Evolutionary conservation across 2,797 vertebrate species (phyloP).

Genomic region (Philypnodon macrostomus): DNA sequence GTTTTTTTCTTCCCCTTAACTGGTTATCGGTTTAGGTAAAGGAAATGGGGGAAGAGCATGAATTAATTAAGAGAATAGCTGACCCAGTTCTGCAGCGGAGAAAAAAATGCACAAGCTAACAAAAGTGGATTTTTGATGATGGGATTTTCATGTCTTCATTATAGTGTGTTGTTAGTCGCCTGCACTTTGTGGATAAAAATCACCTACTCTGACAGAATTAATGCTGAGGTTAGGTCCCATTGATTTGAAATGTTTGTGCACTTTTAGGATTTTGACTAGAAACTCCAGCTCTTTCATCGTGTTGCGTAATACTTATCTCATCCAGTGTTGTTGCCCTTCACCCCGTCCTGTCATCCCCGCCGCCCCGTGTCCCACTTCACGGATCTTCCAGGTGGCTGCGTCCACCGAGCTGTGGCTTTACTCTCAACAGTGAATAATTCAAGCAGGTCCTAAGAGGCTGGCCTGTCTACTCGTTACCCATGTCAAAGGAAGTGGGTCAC

Average conservation of each 20-base stretch:
- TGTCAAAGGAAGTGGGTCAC: conserved; percentile 7
- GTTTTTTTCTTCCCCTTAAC: not conserved
- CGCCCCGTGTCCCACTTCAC: conserved; percentile 2
- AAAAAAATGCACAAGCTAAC: conserved; percentile 8
- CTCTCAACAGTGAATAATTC: conserved; percentile 4
- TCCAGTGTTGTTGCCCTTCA: not conserved
- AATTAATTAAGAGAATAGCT: conserved; percentile 14
- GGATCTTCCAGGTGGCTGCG: conserved; percentile 10
- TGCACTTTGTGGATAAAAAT: not conserved
- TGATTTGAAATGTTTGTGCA: not conserved
- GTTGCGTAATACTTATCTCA: conserved; percentile 14
- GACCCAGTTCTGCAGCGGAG: conserved; percentile 5
- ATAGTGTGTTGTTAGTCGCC: not conserved
- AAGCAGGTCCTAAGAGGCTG: conserved; percentile 1
- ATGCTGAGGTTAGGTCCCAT: not conserved
- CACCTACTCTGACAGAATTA: not conserved
- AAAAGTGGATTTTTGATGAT: conserved; percentile 13
- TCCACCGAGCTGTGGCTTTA: not conserved
- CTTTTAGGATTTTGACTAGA: not conserved
- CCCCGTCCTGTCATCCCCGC: no score
- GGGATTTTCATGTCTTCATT: conserved; percentile 3
- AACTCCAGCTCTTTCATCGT: not conserved
- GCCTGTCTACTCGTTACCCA: not conserved
- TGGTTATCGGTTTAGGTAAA: conserved; percentile 7
- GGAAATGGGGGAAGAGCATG: conserved; percentile 10